A percentile compares a stretch with the other conserved stretches of the same genome.
These are phyloP conservation scores for Rattus rattus DNA, from an alignment of 2,113 vertebrate species.

Conservation along the genomic window DNA sequence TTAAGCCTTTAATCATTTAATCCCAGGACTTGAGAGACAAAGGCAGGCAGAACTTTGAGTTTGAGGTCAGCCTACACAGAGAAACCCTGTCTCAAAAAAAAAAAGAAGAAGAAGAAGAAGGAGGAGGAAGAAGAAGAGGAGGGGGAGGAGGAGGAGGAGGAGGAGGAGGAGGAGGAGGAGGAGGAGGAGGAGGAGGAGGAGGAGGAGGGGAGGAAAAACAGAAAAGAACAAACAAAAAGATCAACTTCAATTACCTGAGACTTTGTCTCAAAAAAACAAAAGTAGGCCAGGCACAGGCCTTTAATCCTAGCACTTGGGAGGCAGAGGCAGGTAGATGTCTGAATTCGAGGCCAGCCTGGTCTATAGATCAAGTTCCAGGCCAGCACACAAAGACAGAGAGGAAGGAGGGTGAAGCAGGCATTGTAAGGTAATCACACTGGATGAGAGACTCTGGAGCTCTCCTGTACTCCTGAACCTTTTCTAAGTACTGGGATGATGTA, in stretches of 20 bases:
- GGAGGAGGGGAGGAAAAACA: background rate
- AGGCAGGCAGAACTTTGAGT: background rate
- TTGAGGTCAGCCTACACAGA: background rate
- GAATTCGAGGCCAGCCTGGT: no score
- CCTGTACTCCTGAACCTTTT: background rate
- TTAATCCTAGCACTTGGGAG: background rate
- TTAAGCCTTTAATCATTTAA: background rate
- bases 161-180: no score
- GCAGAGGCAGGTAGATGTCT: background rate
- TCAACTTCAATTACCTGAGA: background rate
- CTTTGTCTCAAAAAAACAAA: background rate
- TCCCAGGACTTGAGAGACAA: background rate
- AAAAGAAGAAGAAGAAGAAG: background rate
- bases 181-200: no score
- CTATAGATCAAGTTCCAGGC: no score
- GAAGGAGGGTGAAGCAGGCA: background rate
- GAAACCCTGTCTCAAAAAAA: background rate
- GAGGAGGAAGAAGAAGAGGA: no score
- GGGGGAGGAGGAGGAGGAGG: no score
- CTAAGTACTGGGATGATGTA: background rate
- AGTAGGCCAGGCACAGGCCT: no score
- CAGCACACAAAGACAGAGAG: no score
- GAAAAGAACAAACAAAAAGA: background rate
- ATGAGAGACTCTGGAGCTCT: background rate
- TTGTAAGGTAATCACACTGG: background rate